Conservation (phyloP, 2,888 invertebrate genomes). For the Therioaphis trifolii region DNA sequence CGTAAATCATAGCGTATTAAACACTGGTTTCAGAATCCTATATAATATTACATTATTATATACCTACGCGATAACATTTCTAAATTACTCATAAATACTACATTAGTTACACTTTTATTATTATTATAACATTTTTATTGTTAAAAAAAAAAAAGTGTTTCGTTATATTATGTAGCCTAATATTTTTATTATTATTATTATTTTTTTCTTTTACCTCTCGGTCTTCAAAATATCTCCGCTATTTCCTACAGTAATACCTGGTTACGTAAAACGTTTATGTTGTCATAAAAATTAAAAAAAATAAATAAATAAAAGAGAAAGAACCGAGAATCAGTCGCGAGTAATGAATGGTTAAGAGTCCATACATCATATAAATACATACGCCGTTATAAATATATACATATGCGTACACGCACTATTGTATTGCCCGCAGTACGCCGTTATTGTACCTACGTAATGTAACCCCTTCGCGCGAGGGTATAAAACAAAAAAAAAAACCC, state of each 20-base stretch:
- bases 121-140: constrained; percentile 21
- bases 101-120: constrained; percentile 58
- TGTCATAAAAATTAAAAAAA: constrained; percentile 49
- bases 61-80: constrained; percentile 15
- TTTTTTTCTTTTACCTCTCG: constrained; percentile 21
- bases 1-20: constrained; percentile 25
- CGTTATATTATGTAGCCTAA: neutral
- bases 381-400: neutral
- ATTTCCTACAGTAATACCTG: constrained; percentile 36
- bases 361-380: too few species aligned
- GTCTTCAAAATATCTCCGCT: constrained; percentile 44
- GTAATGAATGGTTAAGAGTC: constrained; percentile 43
- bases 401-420: neutral
- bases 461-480: constrained; percentile 39
- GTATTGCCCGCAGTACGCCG: too few species aligned
- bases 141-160: constrained; percentile 32
- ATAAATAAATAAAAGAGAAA: constrained; percentile 5
- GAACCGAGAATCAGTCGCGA: constrained; percentile 12
- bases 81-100: constrained; percentile 43
- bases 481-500: constrained; percentile 36
- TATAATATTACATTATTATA: neutral
- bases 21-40: constrained; percentile 22
- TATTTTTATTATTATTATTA: too few species aligned
- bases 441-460: too few species aligned
- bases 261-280: constrained; percentile 58